Percentiles rank a stretch among this genome's conserved stretches.
Conservation (phyloP, 2,113 vertebrate genomes). For the Oxyura jamaicensis region DNA sequence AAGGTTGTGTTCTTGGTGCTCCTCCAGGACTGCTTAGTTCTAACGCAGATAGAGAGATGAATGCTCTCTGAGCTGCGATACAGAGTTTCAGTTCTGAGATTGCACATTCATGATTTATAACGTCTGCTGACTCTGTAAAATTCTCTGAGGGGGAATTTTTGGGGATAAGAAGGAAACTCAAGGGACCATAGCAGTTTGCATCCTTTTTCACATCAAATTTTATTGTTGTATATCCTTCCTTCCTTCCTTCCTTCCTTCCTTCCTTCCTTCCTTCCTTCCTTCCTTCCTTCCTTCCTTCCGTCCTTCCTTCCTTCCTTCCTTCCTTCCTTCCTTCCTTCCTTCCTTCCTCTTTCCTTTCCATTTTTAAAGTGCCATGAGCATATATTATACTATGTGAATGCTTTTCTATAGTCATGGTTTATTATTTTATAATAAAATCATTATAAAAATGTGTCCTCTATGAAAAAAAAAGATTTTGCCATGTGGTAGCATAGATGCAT, state of each 20-base stretch:
- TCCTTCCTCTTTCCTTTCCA: background rate
- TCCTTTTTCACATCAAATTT: background rate
- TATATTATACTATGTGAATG: background rate
- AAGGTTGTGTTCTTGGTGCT: conserved; percentile 29
- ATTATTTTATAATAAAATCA: background rate
- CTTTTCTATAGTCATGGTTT: background rate
- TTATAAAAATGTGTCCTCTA: background rate
- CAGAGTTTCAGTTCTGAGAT: background rate
- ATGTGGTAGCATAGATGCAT: background rate
- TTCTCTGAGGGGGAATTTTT: background rate
- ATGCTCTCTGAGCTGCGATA: background rate
- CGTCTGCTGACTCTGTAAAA: background rate
- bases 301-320: too few species aligned
- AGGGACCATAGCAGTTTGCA: background rate
- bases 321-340: too few species aligned
- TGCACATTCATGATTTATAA: background rate
- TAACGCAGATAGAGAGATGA: background rate
- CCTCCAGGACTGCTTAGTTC: background rate
- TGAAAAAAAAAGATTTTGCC: conserved; percentile 12
- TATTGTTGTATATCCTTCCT: background rate
- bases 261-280: too few species aligned
- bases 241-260: too few species aligned
- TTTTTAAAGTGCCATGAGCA: background rate
- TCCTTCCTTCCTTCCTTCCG: too few species aligned
- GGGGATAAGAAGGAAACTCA: background rate